Conservation (phyloP, 2,888 invertebrate species). For the Arrhopalites spinosus region DNA sequence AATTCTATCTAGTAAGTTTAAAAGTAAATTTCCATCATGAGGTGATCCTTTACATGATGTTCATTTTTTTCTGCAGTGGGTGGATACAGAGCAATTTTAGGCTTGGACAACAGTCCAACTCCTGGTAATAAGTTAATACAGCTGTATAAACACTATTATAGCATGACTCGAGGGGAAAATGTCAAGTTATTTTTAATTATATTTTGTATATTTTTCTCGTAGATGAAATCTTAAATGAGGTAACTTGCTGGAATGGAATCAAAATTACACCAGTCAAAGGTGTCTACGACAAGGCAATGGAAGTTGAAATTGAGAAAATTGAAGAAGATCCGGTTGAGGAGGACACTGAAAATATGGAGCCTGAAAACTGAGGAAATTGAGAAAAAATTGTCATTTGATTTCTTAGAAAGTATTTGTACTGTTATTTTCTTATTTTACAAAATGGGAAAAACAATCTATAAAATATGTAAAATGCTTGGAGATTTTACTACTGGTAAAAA, state of each 20-base stretch:
- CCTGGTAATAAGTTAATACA: constrained; percentile 28
- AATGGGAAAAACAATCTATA: no score
- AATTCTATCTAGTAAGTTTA: constrained; percentile 84
- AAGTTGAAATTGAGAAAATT: constrained; percentile 64
- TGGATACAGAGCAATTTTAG: constrained; percentile 84
- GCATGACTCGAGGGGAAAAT: no score
- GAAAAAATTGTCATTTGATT: background rate
- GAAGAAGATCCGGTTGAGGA: constrained; percentile 63
- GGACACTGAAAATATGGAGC: constrained; percentile 60
- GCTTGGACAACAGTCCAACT: constrained; percentile 64
- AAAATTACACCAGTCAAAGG: constrained; percentile 93
- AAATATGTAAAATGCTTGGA: no score
- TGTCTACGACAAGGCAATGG: constrained; percentile 83
- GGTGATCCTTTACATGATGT: no score
- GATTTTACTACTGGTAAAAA: no score
- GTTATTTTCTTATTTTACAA: no score
- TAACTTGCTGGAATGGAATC: constrained; percentile 96
- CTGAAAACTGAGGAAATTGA: constrained; percentile 30
- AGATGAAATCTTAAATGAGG: constrained; percentile 75
- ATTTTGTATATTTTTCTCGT: no score
- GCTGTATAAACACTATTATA: background rate
- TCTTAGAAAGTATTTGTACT: no score
- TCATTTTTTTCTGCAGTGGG: no score
- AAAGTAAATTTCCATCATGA: no score
- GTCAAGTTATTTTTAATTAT: no score